These are phyloP conservation scores for Leptestheria dahalacensis DNA, from an alignment of 1,140 invertebrate species.

Conservation along the genomic window DNA sequence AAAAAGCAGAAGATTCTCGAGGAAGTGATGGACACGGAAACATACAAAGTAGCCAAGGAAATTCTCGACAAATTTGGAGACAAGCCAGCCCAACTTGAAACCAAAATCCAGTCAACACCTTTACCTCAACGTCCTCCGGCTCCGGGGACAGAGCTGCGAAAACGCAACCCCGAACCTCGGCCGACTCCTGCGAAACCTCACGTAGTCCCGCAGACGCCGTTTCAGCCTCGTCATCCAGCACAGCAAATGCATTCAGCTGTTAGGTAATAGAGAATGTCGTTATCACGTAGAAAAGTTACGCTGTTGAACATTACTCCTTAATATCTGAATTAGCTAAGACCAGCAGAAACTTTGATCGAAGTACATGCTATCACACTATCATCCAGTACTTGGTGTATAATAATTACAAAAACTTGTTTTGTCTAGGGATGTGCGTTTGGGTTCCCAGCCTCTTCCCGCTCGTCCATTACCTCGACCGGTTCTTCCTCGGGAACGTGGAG, in stretches of 20 bases:
- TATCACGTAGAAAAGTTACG: no score
- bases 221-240: not conserved
- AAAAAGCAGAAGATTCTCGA: conserved; percentile 82
- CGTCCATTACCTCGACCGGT: conserved; percentile 35
- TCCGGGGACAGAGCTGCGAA: conserved; percentile 1
- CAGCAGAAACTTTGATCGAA: no score
- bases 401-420: not conserved
- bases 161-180: not conserved
- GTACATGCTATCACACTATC: no score
- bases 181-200: not conserved
- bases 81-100: conserved; percentile 24
- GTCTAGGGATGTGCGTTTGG: not conserved
- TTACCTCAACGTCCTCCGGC: not conserved
- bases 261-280: no score
- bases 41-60: conserved; percentile 88
- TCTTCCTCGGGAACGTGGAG: conserved; percentile 42
- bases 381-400: not conserved
- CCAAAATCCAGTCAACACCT: not conserved
- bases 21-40: conserved; percentile 92
- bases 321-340: no score
- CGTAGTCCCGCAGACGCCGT: not conserved
- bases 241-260: not conserved
- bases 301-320: no score
- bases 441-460: conserved; percentile 11
- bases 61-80: conserved; percentile 78